phyloP scores from a whole-genome alignment of 2,888 invertebrate species.

The Pelosia muscerda region DNA sequence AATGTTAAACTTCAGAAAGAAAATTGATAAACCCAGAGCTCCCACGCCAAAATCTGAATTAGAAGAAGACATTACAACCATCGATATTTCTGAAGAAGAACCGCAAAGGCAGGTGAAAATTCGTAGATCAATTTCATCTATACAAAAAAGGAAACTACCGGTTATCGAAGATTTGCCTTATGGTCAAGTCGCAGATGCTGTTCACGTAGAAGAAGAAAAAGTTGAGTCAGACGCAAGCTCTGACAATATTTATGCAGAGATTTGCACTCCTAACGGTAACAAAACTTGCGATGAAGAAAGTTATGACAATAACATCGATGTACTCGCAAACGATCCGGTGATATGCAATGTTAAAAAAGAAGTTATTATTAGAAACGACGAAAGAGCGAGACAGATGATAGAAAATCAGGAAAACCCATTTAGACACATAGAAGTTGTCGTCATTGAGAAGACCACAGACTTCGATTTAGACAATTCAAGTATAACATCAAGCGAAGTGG shows the following conservation, averaged over 20 bases:
- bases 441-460: conserved; percentile 83
- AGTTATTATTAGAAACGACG: conserved; percentile 80
- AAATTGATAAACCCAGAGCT: conserved; percentile 82
- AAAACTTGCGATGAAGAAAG: conserved; percentile 76
- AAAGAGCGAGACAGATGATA: conserved; percentile 79
- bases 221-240: conserved; percentile 77
- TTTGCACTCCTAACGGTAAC: conserved; percentile 82
- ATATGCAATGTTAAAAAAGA: conserved; percentile 84
- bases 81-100: conserved; percentile 79
- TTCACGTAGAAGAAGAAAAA: conserved; percentile 80
- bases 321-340: conserved; percentile 80
- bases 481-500: conserved; percentile 77
- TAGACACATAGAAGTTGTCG: conserved; percentile 84
- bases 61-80: conserved; percentile 71
- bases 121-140: conserved; percentile 84
- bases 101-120: conserved; percentile 81
- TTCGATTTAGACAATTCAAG: conserved; percentile 82
- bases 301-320: conserved; percentile 78
- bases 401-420: conserved; percentile 82
- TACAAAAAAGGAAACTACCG: conserved; percentile 84
- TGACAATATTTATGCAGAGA: conserved; percentile 91
- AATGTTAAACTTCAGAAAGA: conserved; percentile 79
- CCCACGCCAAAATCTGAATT: conserved; percentile 81
- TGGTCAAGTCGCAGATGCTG: conserved; percentile 90
- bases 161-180: conserved; percentile 90